A percentile compares a stretch with the other conserved stretches of the same genome.
Evolutionary conservation across 2,113 vertebrate genomes (phyloP).

Genomic region (Chloebia gouldiae): DNA sequence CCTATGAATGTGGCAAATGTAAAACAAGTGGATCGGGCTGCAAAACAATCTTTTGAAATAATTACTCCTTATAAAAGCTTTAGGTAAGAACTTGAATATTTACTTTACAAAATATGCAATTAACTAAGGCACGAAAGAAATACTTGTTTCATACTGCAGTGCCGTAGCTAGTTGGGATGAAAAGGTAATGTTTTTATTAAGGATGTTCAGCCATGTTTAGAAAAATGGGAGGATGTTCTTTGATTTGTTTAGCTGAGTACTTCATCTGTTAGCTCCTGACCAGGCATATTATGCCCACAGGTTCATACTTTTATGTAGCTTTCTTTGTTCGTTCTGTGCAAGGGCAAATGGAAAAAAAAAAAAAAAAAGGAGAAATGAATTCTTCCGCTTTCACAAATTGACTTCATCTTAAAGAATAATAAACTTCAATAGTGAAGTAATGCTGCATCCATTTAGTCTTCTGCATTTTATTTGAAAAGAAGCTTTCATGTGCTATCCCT

Average conservation of each 20-base stretch:
- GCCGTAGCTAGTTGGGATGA: not conserved
- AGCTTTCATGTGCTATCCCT: not conserved
- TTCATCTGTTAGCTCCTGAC: not conserved
- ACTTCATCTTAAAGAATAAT: not conserved
- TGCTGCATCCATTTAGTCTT: not conserved
- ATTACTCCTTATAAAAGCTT: conserved; percentile 97
- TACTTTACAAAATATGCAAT: not conserved
- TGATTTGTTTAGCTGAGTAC: not conserved
- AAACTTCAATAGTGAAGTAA: not conserved
- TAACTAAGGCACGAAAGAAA: not conserved
- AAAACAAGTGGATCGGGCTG: conserved; percentile 81
- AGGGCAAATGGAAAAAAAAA: not conserved
- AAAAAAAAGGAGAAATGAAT: not conserved
- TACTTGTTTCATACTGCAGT: not conserved
- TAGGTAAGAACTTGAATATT: conserved; percentile 76
- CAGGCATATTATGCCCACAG: not conserved
- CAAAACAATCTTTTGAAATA: conserved; percentile 88
- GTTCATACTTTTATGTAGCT: not conserved
- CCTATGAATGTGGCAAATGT: conserved; percentile 89
- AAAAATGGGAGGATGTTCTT: not conserved
- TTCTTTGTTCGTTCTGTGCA: not conserved
- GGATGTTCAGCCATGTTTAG: not conserved
- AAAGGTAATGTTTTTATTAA: not conserved
- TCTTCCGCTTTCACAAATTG: not conserved
- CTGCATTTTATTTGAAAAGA: not conserved